Percentiles rank a stretch among this genome's conserved stretches.
Evolutionary conservation across 2,113 vertebrate genomes (phyloP).

Genomic region (Cromileptes altivelis): DNA sequence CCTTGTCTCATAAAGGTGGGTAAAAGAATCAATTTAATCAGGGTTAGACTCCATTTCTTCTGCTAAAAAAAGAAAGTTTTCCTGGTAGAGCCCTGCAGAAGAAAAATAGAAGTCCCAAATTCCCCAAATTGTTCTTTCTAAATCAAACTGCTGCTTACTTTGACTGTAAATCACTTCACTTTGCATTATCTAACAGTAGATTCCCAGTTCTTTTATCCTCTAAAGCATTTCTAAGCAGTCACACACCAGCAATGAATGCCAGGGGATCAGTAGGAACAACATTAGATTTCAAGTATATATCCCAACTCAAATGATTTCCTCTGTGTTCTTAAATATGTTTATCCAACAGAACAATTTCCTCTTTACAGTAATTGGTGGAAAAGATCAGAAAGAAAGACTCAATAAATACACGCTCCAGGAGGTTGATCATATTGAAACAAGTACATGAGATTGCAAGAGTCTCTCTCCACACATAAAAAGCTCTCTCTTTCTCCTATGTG

Average conservation of each 20-base stretch:
- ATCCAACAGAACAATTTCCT: neutral
- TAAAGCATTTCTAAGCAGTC: neutral
- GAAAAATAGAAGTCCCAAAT: conserved; percentile 1
- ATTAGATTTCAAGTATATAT: neutral
- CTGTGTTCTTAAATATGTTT: neutral
- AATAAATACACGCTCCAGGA: neutral
- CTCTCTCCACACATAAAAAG: conserved; percentile 6
- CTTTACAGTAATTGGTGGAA: neutral
- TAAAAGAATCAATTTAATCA: conserved; percentile 9
- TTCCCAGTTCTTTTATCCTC: neutral
- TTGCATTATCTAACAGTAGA: neutral
- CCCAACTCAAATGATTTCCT: neutral
- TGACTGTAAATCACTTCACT: conserved; percentile 17
- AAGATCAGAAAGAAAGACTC: neutral
- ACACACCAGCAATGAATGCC: neutral
- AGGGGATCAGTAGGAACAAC: neutral
- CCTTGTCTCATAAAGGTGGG: neutral
- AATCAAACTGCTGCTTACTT: neutral
- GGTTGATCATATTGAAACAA: conserved; percentile 15
- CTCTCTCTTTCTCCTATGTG: neutral
- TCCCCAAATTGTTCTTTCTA: neutral
- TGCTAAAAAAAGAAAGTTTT: conserved; percentile 11
- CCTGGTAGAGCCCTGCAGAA: neutral
- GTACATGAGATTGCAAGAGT: neutral
- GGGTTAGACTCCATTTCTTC: neutral